Conservation (phyloP, 2,888 invertebrate species). For the Geotrupes spiniger region DNA sequence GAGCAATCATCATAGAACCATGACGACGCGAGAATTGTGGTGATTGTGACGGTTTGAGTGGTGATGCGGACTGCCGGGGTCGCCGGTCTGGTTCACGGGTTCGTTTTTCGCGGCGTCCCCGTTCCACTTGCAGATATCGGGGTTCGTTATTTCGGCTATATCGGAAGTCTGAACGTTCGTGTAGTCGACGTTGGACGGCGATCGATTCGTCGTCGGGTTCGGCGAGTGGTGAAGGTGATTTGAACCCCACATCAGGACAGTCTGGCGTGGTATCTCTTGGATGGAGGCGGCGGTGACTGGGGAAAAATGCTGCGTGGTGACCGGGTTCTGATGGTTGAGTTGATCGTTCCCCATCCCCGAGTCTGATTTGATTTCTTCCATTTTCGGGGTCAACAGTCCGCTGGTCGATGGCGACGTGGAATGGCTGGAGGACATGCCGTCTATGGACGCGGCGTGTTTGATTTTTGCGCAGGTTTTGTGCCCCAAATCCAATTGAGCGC, state of each 20-base stretch:
- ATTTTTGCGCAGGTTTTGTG: constrained; percentile 41
- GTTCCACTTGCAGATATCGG: constrained; percentile 48
- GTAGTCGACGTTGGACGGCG: constrained; percentile 37
- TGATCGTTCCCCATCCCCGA: constrained; percentile 40
- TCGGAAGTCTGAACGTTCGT: constrained; percentile 31
- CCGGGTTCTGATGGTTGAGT: constrained; percentile 32
- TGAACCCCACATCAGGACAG: constrained; percentile 89
- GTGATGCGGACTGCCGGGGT: constrained; percentile 47
- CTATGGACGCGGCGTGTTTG: constrained; percentile 47
- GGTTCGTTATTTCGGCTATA: constrained; percentile 43
- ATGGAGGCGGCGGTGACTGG: constrained; percentile 39
- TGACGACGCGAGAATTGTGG: constrained; percentile 50
- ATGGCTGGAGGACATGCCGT: constrained; percentile 58
- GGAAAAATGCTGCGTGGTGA: constrained; percentile 46
- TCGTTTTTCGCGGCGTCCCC: constrained; percentile 41
- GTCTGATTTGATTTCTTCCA: constrained; percentile 60
- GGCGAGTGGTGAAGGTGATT: constrained; percentile 41
- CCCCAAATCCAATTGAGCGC: constrained; percentile 36
- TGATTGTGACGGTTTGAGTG: constrained; percentile 43
- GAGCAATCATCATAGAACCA: constrained; percentile 50
- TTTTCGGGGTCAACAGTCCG: constrained; percentile 58
- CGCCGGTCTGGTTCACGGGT: constrained; percentile 36
- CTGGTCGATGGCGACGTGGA: constrained; percentile 62
- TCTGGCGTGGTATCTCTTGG: constrained; percentile 71
- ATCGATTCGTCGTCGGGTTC: constrained; percentile 36